Base-by-base conservation (phyloP, 2,797 vertebrate genomes). In the Gila robusta region DNA sequence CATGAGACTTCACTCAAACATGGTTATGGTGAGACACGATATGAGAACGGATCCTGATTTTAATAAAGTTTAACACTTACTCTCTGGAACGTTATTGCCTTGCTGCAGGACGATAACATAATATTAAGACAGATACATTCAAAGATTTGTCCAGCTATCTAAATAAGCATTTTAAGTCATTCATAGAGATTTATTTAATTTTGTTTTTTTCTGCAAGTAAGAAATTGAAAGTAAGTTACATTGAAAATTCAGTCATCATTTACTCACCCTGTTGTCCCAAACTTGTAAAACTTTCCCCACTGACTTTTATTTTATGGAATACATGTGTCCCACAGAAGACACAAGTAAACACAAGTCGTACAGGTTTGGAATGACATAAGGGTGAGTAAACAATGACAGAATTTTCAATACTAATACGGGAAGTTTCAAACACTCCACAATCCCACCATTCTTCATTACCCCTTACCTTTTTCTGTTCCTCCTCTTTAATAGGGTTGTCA, bases 91-190 rank as follows among this genome's bases (percentile, higher is more conserved):
- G 86, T 79, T 88, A 87, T 82, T 87, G 73, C 88, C 71, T 87
- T 89, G 90, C 90, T 90, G 90, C 86, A 83, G 86, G 85, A 89
- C 44, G 67, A 90, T 81, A 81, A 82, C 80, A 90, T 44, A 83
- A 73, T 52, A 71, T 86, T 81, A 81, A 66, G 47, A 81, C 56
- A 64, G 78, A 66, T 73, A 32, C 28, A 47, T 23, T 71, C 10
- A 80, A 71, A 35, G n/a, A 21, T 59, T 59, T 39, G 17, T 32
- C 4, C 32, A 59, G 39, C 49, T 56, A 19, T 69, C 64, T 54
- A 69, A 37, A 17, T 28, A 79, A 79, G 23, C 21, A 78, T 62
- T 10, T 26, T 39, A 3, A 62, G 10, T 37, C 11, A 77, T 77
- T 56, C 19, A 56, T 9, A 77, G 11, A 77, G 21, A 14, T 59